Conservation (phyloP, 2,888 invertebrate species). For the Plebejus anna region DNA sequence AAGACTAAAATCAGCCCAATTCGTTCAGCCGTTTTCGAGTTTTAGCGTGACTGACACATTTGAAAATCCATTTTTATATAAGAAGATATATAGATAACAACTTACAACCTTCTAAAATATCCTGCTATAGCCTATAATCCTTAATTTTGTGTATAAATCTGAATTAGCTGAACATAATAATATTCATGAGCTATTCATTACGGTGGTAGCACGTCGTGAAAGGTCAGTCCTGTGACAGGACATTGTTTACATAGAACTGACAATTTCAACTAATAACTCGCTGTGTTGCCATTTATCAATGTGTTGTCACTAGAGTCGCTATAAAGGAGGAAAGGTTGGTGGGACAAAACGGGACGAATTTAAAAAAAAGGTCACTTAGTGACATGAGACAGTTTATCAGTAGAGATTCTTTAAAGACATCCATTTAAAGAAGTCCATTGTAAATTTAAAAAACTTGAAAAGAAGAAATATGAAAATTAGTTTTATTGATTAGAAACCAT, state of each 20-base stretch:
- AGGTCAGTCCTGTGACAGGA: not conserved
- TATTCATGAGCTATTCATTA: slow-evolving; percentile 13
- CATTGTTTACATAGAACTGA: slow-evolving; percentile 15
- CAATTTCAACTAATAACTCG: slow-evolving; percentile 9
- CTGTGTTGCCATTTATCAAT: not conserved
- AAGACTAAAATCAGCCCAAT: too few relatives aligned
- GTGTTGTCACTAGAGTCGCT: not conserved
- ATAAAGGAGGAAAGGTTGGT: not conserved
- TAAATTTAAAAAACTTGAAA: too few relatives aligned
- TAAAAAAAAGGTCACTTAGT: not conserved
- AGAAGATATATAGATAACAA: too few relatives aligned
- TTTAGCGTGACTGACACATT: too few relatives aligned
- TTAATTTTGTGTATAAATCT: not conserved
- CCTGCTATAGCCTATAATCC: not conserved
- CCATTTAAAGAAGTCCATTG: too few relatives aligned
- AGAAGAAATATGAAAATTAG: too few relatives aligned
- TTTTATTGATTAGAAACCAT: too few relatives aligned
- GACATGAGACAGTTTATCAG: not conserved
- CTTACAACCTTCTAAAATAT: too few relatives aligned
- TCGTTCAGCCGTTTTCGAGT: too few relatives aligned
- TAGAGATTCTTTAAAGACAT: too few relatives aligned
- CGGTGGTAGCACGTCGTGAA: slow-evolving; percentile 8
- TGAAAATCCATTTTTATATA: too few relatives aligned
- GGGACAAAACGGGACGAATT: not conserved
- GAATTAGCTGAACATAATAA: slow-evolving; percentile 6